Evolutionary conservation across 2,113 vertebrate species (phyloP).

Genomic region (Microcebus tavaratra): DNA sequence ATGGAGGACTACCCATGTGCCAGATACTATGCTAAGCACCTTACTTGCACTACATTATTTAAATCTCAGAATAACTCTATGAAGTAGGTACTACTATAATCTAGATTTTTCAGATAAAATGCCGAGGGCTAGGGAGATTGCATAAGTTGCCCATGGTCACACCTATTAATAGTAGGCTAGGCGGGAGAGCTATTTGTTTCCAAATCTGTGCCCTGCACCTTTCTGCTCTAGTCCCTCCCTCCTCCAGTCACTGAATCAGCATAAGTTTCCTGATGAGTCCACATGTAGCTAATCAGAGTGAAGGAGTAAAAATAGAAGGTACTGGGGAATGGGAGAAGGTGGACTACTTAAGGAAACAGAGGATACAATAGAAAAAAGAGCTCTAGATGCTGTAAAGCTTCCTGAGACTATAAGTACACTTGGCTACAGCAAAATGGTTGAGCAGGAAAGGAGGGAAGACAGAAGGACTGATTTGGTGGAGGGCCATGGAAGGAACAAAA

Average conservation of each 20-base stretch:
- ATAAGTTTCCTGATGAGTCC: neutral
- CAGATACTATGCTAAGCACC: neutral
- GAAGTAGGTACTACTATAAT: neutral
- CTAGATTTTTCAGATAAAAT: conserved; percentile 8
- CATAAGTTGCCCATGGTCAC: neutral
- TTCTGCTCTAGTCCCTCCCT: neutral
- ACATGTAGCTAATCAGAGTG: neutral
- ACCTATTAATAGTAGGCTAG: neutral
- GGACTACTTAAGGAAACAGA: neutral
- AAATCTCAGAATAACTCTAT: neutral
- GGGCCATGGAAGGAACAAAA: conserved; percentile 64
- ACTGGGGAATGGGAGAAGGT: neutral
- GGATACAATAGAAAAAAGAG: neutral
- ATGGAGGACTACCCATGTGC: neutral
- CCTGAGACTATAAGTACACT: conserved; percentile 33
- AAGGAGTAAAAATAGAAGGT: conserved; percentile 7
- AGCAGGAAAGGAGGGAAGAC: conserved; percentile 59
- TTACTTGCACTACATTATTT: neutral
- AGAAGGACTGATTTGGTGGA: conserved; percentile 73
- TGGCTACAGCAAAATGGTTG: conserved; percentile 55
- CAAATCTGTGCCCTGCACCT: neutral
- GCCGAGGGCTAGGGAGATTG: neutral
- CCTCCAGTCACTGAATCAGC: neutral
- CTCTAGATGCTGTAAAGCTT: neutral
- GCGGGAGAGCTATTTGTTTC: neutral